Conservation (phyloP, 2,888 invertebrate species). For the Phasia obesa region DNA sequence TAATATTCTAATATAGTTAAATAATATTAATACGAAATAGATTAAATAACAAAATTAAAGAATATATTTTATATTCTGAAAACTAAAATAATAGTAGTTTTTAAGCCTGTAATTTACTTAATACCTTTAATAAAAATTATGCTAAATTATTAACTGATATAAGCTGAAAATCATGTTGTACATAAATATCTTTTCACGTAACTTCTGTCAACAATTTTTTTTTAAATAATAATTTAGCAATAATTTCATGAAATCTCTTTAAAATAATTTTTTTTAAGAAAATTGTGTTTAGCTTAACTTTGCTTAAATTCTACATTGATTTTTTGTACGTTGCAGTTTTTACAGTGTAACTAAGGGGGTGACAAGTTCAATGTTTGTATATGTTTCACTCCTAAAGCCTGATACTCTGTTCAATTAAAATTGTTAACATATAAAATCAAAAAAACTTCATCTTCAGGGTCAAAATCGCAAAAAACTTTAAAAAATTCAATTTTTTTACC, state of each 20-base stretch:
- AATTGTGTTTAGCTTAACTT: too few relatives aligned
- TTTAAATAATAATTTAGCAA: constrained; percentile 4
- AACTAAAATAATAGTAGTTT: constrained; percentile 21
- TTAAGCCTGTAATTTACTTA: constrained; percentile 40
- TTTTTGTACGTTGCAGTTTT: too few relatives aligned
- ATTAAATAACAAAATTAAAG: constrained; percentile 30
- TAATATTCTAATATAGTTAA: constrained; percentile 78
- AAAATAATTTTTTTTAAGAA: constrained; percentile 31
- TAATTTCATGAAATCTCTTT: constrained; percentile 74
- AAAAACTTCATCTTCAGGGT: too few relatives aligned
- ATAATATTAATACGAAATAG: constrained; percentile 39
- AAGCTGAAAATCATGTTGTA: constrained; percentile 31
- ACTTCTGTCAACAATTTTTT: neutral
- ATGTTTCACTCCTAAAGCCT: too few relatives aligned
- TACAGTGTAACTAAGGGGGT: too few relatives aligned
- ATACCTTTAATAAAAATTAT: constrained; percentile 1
- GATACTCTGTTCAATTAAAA: too few relatives aligned
- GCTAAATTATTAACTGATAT: neutral
- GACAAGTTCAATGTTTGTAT: too few relatives aligned
- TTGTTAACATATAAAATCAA: too few relatives aligned
- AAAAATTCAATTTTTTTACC: too few relatives aligned
- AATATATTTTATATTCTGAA: constrained; percentile 26
- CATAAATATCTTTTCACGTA: constrained; percentile 37
- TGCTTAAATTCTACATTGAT: too few relatives aligned
- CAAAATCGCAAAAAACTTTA: too few relatives aligned